These are phyloP conservation scores for Centropus unirufus DNA, from an alignment of 2,113 vertebrate genomes.

Conservation along the genomic window DNA sequence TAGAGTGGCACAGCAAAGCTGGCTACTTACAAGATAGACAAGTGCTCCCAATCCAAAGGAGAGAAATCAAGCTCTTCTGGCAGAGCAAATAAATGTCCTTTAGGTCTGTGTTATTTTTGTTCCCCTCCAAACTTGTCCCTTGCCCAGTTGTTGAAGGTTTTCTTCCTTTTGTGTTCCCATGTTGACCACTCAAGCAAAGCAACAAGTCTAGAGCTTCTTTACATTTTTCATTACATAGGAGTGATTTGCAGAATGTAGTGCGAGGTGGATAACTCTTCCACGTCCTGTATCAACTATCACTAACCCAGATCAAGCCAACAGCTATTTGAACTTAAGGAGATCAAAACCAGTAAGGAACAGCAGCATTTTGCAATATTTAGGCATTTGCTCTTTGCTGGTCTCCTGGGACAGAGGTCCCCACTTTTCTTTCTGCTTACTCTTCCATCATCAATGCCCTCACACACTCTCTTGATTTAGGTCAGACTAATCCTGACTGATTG, in stretches of 20 bases:
- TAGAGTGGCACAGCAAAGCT: not conserved
- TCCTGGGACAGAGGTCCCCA: not conserved
- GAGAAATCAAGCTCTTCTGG: not conserved
- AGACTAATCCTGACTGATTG: constrained; percentile 51
- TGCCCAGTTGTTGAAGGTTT: not conserved
- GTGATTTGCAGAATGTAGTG: not conserved
- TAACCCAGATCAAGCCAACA: not conserved
- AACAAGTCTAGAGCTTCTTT: not conserved
- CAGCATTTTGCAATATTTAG: not conserved
- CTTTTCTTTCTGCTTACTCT: not conserved
- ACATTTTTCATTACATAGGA: not conserved
- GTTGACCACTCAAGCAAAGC: not conserved
- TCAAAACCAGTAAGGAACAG: not conserved
- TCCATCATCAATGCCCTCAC: not conserved
- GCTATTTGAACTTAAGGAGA: not conserved
- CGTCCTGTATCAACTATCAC: not conserved
- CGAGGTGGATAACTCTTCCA: not conserved
- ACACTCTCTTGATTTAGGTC: constrained; percentile 35
- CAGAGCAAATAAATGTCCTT: not conserved
- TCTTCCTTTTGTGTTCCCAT: not conserved
- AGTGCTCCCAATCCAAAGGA: not conserved
- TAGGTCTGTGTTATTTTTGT: not conserved
- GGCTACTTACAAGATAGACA: not conserved
- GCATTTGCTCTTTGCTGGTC: not conserved
- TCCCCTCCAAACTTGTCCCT: not conserved